Conservation (phyloP, 1,140 invertebrate genomes). For the Vanessa atalanta region DNA sequence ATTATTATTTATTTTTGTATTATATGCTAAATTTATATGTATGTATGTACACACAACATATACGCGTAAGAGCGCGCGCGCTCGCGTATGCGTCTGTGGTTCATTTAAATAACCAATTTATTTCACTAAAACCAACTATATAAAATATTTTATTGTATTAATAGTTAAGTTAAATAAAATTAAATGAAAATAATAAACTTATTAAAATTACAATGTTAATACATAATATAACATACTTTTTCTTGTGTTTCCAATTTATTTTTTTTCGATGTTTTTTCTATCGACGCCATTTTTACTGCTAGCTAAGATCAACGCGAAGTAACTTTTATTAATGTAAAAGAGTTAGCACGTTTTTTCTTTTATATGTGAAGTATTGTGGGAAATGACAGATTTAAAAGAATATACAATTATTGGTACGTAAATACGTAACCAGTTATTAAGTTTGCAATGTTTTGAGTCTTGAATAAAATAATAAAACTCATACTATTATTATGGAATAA, state of each 20-base stretch:
- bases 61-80: no score
- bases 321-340: not conserved
- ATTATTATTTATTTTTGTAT: no score
- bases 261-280: not conserved
- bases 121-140: no score
- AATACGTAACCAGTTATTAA: conserved; percentile 6
- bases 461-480: not conserved
- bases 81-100: no score
- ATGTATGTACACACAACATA: no score
- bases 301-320: not conserved
- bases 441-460: not conserved
- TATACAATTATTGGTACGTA: not conserved
- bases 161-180: no score
- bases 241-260: not conserved
- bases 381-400: not conserved
- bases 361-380: not conserved
- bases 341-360: not conserved
- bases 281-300: not conserved
- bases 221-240: not conserved
- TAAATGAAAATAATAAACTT: no score
- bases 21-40: no score
- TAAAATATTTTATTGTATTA: no score
- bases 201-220: no score
- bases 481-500: not conserved
- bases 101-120: no score